Base-by-base conservation (phyloP, 2,888 invertebrate species). In the Apeira syringaria region DNA sequence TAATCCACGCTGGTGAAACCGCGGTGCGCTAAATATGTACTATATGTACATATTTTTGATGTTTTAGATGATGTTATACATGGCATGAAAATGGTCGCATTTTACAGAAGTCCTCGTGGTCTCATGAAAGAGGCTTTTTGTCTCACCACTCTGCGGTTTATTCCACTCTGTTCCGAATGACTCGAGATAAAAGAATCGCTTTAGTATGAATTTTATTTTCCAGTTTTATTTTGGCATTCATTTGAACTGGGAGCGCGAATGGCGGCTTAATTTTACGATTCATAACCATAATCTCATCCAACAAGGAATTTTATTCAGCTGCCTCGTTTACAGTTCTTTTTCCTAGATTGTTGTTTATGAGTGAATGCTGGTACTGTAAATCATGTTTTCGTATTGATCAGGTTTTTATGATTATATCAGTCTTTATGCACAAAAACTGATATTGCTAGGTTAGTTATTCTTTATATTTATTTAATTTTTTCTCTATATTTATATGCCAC, bases 111-210 rank as follows among this genome's bases (percentile, higher is more conserved):
- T 53, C 67, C 63, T 26, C 57, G 53, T 66, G 55, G 64, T 68
- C 75, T 74, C 78, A 81, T 77, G 76, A 80, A 78, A 71, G 61
- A 66, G 67, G 61, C 65, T 68, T 73, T 77, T 77, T 74, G 68
- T 74, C 62, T 64, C 56, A 50, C 17, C 42, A 49, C 41, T 51
- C 54, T 51, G 50, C 50, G 60, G 64, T 66, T 69, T 65, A 68
- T 66, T 64, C 61, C 61, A 58, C 56, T 52, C 46, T 51, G 49
- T 37, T 47, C 48, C 50, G 51, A 64, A 68, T 57, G 56, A 56
- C 56, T 54, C 43, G 56, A 56, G 62, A 62, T 68, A 65, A 71
- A 71, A 68, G 47, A 61, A 68, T 61, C 44, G 48, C 47, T 57
- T 57, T 39, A 44, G 39, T 47, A 53, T 50, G 50, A 56, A 60